Evolutionary conservation across 2,113 vertebrate genomes (phyloP).

Genomic region (Pseudopipra pipra): DNA sequence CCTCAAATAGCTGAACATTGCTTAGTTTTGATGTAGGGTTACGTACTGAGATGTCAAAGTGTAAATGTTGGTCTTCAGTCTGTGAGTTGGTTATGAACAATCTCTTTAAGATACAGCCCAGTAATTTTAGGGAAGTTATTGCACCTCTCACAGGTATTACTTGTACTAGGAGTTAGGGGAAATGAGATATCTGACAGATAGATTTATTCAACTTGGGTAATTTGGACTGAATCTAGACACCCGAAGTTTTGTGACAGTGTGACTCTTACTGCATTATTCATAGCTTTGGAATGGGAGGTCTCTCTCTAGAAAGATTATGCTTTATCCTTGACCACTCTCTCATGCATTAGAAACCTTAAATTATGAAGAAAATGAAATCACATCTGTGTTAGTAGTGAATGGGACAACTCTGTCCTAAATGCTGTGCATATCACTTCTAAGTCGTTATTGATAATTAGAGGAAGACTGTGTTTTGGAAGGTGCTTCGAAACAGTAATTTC

Average conservation of each 20-base stretch:
- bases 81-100: not conserved
- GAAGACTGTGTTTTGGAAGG: not conserved
- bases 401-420: not conserved
- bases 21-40: not conserved
- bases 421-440: not conserved
- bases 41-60: not conserved
- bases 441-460: not conserved
- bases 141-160: not conserved
- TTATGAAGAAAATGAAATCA: not conserved
- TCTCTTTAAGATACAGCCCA: not conserved
- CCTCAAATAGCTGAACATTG: not conserved
- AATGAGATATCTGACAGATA: not conserved
- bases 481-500: not conserved
- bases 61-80: not conserved
- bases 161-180: not conserved
- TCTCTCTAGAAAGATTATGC: not conserved
- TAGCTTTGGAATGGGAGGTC: not conserved
- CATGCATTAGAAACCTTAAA: not conserved
- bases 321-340: not conserved
- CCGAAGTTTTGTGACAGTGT: not conserved
- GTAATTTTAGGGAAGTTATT: not conserved
- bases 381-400: not conserved
- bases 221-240: not conserved
- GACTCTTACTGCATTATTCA: not conserved
- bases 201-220: not conserved